A percentile compares a stretch with the other conserved stretches of the same genome.
Conservation (phyloP, 1,140 invertebrate species). For the Carposina sasakii region DNA sequence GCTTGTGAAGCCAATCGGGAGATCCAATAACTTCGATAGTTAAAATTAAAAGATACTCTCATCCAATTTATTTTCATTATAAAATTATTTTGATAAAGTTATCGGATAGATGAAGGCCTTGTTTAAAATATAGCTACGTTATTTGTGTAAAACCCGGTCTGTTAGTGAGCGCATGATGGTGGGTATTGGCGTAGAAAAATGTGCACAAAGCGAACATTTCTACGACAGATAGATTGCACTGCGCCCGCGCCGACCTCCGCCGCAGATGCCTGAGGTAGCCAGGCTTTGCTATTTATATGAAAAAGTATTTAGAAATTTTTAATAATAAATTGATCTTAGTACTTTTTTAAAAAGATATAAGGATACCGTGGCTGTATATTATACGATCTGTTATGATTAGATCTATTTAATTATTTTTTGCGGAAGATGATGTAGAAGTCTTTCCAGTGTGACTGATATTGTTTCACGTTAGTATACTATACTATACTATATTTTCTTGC, state of each 20-base stretch:
- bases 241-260: constrained; percentile 6
- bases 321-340: not conserved
- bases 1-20: no score
- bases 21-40: not conserved
- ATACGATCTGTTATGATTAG: not conserved
- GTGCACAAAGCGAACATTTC: constrained; percentile 8
- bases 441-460: no score
- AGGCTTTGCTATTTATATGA: not conserved
- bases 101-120: not conserved
- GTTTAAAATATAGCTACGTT: not conserved
- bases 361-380: no score
- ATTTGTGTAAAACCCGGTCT: not conserved
- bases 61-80: not conserved
- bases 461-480: no score
- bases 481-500: no score
- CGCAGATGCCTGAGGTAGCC: not conserved
- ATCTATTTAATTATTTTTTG: not conserved
- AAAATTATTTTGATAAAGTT: not conserved
- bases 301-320: not conserved
- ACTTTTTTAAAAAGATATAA: not conserved
- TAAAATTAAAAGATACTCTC: not conserved
- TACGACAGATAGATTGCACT: constrained; percentile 17
- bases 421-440: not conserved
- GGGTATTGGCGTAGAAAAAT: not conserved
- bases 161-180: not conserved